phyloP scores from a whole-genome alignment of 2,113 vertebrate genomes.

The Heptranchias perlo region DNA sequence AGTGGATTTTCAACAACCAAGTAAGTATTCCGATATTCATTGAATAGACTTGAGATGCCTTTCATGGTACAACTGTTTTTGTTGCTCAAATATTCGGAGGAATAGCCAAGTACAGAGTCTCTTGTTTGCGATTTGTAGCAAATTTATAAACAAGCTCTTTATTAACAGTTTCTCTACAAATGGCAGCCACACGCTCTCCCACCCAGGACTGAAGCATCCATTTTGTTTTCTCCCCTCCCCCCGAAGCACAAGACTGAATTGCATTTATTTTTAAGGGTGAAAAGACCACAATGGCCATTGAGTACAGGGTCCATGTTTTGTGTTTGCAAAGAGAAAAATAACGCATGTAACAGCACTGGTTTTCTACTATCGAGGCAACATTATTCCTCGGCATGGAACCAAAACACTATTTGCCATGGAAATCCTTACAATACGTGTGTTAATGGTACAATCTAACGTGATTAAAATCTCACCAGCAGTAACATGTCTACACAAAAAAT shows the following conservation, averaged over 20 bases:
- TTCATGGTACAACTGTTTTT: not conserved
- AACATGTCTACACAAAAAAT: not conserved
- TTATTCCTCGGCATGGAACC: not conserved
- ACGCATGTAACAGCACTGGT: not conserved
- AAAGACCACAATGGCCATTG: not conserved
- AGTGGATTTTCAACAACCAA: not conserved
- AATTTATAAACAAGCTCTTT: not conserved
- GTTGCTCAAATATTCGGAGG: not conserved
- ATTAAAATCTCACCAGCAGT: conserved; percentile 25
- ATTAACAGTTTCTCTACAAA: not conserved
- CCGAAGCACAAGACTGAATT: not conserved
- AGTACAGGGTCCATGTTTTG: not conserved
- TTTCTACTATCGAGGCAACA: not conserved
- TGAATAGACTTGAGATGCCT: not conserved
- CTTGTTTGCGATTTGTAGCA: not conserved
- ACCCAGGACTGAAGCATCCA: not conserved
- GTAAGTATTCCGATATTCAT: not conserved
- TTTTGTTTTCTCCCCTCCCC: not conserved
- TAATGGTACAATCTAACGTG: not conserved
- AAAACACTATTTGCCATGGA: not conserved
- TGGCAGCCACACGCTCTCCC: not conserved
- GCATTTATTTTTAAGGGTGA: not conserved
- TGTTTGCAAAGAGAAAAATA: not conserved
- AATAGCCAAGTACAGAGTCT: not conserved
- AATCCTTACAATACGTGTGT: not conserved